Evolutionary conservation across 2,888 invertebrate genomes (phyloP), one percentile per base, ranked within the genome.

Genomic region (Drosophila trichaetosa): DNA sequence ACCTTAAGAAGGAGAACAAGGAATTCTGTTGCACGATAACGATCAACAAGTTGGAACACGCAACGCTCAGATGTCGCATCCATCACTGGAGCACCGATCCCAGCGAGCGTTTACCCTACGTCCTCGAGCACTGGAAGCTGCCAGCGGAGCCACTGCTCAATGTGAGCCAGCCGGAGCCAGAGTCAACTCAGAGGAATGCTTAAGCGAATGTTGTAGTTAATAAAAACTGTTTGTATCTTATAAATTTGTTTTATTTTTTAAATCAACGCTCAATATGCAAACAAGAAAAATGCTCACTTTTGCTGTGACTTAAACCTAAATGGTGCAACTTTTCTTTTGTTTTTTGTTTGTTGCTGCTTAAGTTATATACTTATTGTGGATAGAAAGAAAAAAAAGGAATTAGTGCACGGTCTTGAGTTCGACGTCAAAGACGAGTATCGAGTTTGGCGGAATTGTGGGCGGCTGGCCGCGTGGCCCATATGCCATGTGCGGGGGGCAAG

Each of bases 391-490:
- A 57, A 53, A 48, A 57, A 40, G 33, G 10, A n/a, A 34, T 88
- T 91, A 93, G 69, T 91, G 80, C 13, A 98, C 95, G 92, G 95
- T 95, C 93, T 96, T 97, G 68, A 99, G 94, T 94, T 98, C 98
- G 49, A 99, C 96, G 86, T 98, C 98, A 92, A 98, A 99, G 16
- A 97, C 94, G 80, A 99, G 94, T 16, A 97, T 96, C 54, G 97
- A 95, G 93, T 98, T 98, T 49, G 97, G 96, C 71, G 98, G 98
- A 92, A 99, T 98, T 1, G 95, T 95, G 89, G 97, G 97, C 0
- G 97, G 96, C 0, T 96, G 95, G 48, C 97, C 97, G 92, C 96
- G 96, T 31, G 89, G 76, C 1, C 93, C 97, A 95, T 96, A 98
- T 95, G 96, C 98, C 95, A 97, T 96, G 56, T 95, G 94, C 57